Conservation (phyloP, 2,797 vertebrate genomes). For the Anniella stebbinsi region DNA sequence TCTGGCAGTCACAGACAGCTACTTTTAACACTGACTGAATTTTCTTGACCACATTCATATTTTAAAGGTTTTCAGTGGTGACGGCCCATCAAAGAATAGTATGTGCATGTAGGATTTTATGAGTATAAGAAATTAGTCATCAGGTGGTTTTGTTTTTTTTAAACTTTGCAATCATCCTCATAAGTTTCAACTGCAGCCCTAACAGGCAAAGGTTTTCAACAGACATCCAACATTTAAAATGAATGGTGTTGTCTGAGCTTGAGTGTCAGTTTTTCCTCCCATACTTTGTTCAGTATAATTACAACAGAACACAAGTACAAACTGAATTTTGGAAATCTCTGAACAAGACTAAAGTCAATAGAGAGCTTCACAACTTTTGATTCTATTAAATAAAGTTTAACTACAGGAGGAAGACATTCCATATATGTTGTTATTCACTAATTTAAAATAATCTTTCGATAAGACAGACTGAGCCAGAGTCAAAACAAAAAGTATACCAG, state of each 20-base stretch:
- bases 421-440: background rate
- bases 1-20: background rate
- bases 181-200: background rate
- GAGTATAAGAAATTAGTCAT: background rate
- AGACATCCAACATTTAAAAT: background rate
- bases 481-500: slow-evolving; percentile 65
- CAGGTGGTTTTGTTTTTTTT: background rate
- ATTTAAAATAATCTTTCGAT: slow-evolving; percentile 48
- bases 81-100: background rate
- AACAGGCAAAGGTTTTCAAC: slow-evolving; percentile 17
- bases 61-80: background rate
- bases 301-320: background rate
- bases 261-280: background rate
- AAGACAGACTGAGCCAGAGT: slow-evolving; percentile 65
- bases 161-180: background rate
- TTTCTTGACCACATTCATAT: background rate
- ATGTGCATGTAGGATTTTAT: background rate
- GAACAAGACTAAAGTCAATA: background rate
- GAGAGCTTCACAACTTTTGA: slow-evolving; percentile 22
- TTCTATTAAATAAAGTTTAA: slow-evolving; percentile 5
- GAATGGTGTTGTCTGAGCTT: background rate
- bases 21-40: background rate
- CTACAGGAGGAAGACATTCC: background rate
- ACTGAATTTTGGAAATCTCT: background rate
- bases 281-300: background rate